phyloP scores from a whole-genome alignment of 1,140 invertebrate species.

The Hylaeus volcanicus region DNA sequence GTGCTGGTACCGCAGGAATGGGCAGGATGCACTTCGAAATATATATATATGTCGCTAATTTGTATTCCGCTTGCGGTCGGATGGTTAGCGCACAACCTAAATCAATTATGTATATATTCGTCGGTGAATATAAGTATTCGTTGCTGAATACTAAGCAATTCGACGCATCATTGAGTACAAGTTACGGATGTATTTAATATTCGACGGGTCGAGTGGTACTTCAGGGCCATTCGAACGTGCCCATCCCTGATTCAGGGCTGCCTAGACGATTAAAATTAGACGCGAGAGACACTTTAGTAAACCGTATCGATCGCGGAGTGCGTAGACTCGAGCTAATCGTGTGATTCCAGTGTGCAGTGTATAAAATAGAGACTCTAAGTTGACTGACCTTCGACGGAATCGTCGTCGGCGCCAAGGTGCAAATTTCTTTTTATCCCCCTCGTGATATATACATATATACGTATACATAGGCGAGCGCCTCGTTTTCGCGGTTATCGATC shows the following conservation, averaged over 20 bases:
- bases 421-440: background rate
- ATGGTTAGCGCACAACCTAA: too few relatives aligned
- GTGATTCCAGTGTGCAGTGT: slow-evolving; percentile 34
- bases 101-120: too few relatives aligned
- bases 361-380: slow-evolving; percentile 57
- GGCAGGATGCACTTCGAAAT: too few relatives aligned
- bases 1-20: too few relatives aligned
- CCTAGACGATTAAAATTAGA: background rate
- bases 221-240: too few relatives aligned
- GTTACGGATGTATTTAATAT: too few relatives aligned
- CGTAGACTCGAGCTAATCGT: slow-evolving; percentile 13
- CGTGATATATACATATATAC: slow-evolving; percentile 2
- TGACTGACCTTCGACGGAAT: slow-evolving; percentile 30
- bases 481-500: slow-evolving; percentile 9
- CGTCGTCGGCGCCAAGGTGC: slow-evolving; percentile 31
- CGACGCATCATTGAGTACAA: too few relatives aligned
- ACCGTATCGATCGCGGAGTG: background rate
- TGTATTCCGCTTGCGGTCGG: too few relatives aligned
- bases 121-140: too few relatives aligned
- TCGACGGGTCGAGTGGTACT: too few relatives aligned
- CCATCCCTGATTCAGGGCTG: background rate
- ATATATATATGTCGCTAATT: too few relatives aligned
- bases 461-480: slow-evolving; percentile 24
- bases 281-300: background rate
- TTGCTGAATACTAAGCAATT: too few relatives aligned